Base-by-base conservation (phyloP, 2,113 vertebrate species). In the Corapipo altera region DNA sequence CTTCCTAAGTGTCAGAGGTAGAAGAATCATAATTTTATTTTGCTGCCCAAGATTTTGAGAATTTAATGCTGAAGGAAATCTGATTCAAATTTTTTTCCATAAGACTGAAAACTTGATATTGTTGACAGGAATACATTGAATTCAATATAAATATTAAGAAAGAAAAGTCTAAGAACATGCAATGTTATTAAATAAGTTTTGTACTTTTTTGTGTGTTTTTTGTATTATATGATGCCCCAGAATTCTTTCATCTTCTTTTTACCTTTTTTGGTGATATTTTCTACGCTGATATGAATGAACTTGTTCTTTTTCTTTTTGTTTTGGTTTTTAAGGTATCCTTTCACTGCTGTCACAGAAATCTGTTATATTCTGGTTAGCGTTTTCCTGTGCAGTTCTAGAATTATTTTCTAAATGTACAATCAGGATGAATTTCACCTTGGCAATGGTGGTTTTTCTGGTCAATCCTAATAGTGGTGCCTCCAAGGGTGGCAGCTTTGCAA, bases 11-110 rank as follows among this genome's bases (percentile, higher is more conserved):
- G 51, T 91, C 65, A 72, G 35, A 33, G 44, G 15, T 35, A 37
- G 57, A 55, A 93, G 11, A 51, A 15, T 8, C 3, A 9, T 67
- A 22, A 85, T 75, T 84, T 94, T 83, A 44, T 44, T 66, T 85
- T 61, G 10, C 14, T 93, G 20, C 24, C 46, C 73, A 80, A 86
- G 41, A 70, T 83, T 84, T 92, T 97, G 91, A 91, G 71, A 94
- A 82, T 23, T 30, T 48, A 70, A 58, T 66, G 39, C 15, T 55
- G 13, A 83, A 12, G 12, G 8, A 71, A 86, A 10, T 44, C 18
- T 1, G 3, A 35, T 30, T 69, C 30, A 62, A 46, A 1, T 23
- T 73, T 77, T 77, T 88, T 82, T 58, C 48, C 12, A 23, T 73
- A 66, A 80, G 91, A 82, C 39, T 62, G 30, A 46, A 66, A 89